These are phyloP conservation scores for Hapalemur alaotrensis DNA, from an alignment of 2,797 vertebrate genomes.

Conservation along the genomic window DNA sequence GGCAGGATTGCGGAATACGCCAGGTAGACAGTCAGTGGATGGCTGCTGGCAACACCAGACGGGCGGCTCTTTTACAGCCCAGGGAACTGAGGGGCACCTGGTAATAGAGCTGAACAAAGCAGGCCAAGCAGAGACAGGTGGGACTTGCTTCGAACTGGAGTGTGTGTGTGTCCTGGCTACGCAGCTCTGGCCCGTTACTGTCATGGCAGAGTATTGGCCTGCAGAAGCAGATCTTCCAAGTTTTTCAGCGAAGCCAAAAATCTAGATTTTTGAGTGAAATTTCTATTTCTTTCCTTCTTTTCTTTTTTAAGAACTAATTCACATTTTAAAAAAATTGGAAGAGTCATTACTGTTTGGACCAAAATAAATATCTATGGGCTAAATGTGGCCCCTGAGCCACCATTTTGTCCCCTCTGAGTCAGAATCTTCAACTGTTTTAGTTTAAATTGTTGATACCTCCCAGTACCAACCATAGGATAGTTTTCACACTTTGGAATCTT, in stretches of 20 bases:
- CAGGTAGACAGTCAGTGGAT: accelerated
- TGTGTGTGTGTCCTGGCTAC: accelerated
- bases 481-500: no score
- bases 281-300: neutral
- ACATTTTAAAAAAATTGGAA: neutral
- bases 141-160: neutral
- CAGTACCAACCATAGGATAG: no score
- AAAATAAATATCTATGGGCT: neutral
- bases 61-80: neutral
- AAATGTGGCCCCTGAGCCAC: neutral
- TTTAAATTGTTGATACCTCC: neutral
- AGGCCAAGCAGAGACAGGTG: neutral
- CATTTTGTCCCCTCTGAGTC: neutral
- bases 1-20: neutral
- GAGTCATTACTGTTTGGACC: neutral
- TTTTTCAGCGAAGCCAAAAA: neutral
- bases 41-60: no score
- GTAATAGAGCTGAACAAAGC: neutral
- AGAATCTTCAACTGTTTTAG: neutral
- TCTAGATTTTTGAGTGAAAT: neutral
- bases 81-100: neutral
- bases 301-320: neutral
- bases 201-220: neutral
- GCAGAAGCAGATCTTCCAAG: neutral
- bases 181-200: accelerated